Base-by-base conservation (phyloP, 2,113 vertebrate genomes). In the Bungarus multicinctus region DNA sequence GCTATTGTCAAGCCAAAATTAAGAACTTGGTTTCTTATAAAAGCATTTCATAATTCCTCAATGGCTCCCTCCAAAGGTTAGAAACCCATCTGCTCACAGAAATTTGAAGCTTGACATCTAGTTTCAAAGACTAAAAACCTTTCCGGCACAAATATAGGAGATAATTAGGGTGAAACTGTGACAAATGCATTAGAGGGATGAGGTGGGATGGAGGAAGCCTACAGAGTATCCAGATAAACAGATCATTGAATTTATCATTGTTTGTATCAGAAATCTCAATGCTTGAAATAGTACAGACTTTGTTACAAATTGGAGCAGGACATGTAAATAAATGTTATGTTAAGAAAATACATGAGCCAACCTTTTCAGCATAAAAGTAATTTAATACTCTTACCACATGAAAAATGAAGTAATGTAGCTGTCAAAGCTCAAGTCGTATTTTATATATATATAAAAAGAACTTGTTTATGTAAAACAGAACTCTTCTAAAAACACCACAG, bases 371-470 rank as follows among this genome's bases (percentile, higher is more conserved):
- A 98, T 94, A 97, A 94, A 94, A 95, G 98, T 94, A 98, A 98
- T 6, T 94, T 93, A 97, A 98, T 96, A 94, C 95, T 94, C 95
- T 94, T 96, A 97, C 97, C 96, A 97, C 96, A 97, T 96, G 97
- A 97, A 98, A 98, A 97, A 97, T 95, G 97, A 98, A 98, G 97
- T 92, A 95, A 95, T 90, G 92, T 97, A 97, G 97, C 97, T 98
- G 97, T 97, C 97, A 97, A 97, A 98, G 97, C 94, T 95, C 97
- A 97, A 96, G 97, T 94, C 97, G 94, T 92, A 96, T 97, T 96
- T 97, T 96, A 97, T 97, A n/a, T n/a, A n/a, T 50, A 2, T n/a
- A 97, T 97, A 96, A 97, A 88, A 88, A 94, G 86, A 95, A 95
- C 58, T 57, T 97, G 96, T 97, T 97, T 97, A 96, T 96, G 94